phyloP scores from a whole-genome alignment of 35 echinoderm and acorn worm species.

The Anneissia japonica region DNA sequence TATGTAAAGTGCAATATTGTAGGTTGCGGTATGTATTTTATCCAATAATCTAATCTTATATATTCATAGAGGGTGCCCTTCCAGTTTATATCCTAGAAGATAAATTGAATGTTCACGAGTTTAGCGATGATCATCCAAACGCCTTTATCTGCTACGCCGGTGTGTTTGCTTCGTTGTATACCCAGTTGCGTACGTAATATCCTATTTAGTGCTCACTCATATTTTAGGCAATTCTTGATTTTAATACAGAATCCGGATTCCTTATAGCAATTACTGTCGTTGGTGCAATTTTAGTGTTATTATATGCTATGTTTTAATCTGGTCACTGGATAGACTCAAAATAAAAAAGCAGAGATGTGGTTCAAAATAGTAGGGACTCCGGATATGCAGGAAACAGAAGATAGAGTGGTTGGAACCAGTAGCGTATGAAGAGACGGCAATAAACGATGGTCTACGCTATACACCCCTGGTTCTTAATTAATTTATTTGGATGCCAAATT shows the following conservation, averaged over 20 bases:
- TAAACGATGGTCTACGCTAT: no score
- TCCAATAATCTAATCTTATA: no score
- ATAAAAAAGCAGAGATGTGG: neutral
- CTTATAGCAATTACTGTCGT: constrained; percentile 4
- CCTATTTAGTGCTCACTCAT: constrained; percentile 28
- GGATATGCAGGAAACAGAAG: neutral
- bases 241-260: neutral
- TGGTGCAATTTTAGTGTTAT: neutral
- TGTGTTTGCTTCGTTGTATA: constrained; percentile 30
- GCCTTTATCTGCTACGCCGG: constrained; percentile 11
- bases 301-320: constrained; percentile 12
- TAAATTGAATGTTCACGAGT: constrained; percentile 5
- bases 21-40: no score
- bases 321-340: constrained; percentile 23
- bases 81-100: no score
- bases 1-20: no score
- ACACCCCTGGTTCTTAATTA: no score
- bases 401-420: neutral
- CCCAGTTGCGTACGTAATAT: constrained; percentile 7
- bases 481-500: no score
- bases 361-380: neutral
- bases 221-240: constrained; percentile 42
- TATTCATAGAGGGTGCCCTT: no score
- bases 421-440: neutral
- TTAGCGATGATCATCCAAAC: constrained; percentile 19